phyloP scores from a whole-genome alignment of 2,113 vertebrate genomes.

The Leuciscus idus region DNA sequence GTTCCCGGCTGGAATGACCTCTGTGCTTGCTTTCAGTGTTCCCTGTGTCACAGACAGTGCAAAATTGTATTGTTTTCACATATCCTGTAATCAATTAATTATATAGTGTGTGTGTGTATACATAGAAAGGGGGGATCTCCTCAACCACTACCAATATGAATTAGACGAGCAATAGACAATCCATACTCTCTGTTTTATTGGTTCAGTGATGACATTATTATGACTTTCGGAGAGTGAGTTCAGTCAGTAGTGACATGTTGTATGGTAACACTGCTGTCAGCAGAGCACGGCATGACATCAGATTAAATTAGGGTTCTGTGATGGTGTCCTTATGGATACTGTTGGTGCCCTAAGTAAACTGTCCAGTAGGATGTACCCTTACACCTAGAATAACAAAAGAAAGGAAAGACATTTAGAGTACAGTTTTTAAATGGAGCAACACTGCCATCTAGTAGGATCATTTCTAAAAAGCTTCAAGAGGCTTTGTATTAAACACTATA shows the following conservation, averaged over 20 bases:
- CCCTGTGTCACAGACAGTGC: background rate
- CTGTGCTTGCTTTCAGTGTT: background rate
- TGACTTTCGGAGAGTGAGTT: background rate
- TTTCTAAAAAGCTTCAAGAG: background rate
- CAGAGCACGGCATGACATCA: conserved; percentile 7
- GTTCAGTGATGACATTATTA: conserved; percentile 5
- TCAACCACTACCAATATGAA: too few species aligned
- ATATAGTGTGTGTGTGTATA: too few species aligned
- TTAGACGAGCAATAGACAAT: background rate
- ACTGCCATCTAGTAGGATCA: conserved; percentile 76
- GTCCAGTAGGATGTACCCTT: conserved; percentile 16
- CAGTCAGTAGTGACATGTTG: background rate
- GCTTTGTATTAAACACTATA: background rate
- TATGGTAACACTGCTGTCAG: conserved; percentile 16
- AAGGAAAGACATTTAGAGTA: conserved; percentile 12
- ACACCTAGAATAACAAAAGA: background rate
- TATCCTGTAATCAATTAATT: too few species aligned
- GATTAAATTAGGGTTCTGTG: conserved; percentile 24
- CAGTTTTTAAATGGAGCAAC: conserved; percentile 60
- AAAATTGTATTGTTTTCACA: background rate
- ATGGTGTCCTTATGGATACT: conserved; percentile 5
- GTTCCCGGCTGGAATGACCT: background rate
- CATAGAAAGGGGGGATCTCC: too few species aligned
- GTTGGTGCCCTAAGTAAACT: conserved; percentile 6
- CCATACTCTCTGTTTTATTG: background rate